Evolutionary conservation across 2,113 vertebrate species (phyloP).

Genomic region (Pollachius pollachius): DNA sequence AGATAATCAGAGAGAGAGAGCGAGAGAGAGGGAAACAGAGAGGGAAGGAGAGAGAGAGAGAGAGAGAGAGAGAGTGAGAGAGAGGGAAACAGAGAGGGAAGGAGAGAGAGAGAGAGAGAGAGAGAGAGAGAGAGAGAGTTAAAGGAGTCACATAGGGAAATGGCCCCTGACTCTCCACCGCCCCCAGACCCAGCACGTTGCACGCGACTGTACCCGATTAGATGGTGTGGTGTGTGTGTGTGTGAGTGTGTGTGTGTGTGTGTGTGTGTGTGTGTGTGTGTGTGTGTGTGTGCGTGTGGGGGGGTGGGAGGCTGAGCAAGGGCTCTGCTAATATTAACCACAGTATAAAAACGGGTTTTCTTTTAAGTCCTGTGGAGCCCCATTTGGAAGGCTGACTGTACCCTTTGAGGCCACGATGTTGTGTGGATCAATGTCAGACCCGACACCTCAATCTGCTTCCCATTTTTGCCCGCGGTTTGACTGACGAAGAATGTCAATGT

Average conservation of each 20-base stretch:
- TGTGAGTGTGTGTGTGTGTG: neutral
- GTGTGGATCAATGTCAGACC: constrained; percentile 15
- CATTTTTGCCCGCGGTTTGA: constrained; percentile 12
- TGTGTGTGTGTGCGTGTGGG: no score
- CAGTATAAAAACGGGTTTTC: constrained; percentile 30
- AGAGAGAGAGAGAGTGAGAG: no score
- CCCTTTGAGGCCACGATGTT: constrained; percentile 44
- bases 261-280: neutral
- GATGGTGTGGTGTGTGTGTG: constrained; percentile 11
- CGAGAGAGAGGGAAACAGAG: neutral
- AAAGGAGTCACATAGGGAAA: no score
- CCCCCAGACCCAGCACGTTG: neutral
- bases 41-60: no score
- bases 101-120: no score
- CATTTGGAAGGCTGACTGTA: constrained; percentile 21
- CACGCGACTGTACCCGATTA: constrained; percentile 44
- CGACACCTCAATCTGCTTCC: constrained; percentile 15
- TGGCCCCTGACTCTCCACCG: constrained; percentile 12
- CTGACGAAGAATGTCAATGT: neutral
- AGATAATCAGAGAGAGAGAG: no score
- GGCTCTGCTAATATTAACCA: constrained; percentile 49
- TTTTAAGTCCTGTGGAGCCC: constrained; percentile 10
- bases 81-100: no score
- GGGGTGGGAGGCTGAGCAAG: neutral
- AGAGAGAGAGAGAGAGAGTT: no score